Base-by-base conservation (phyloP, 2,797 vertebrate genomes). In the Chelon auratus region DNA sequence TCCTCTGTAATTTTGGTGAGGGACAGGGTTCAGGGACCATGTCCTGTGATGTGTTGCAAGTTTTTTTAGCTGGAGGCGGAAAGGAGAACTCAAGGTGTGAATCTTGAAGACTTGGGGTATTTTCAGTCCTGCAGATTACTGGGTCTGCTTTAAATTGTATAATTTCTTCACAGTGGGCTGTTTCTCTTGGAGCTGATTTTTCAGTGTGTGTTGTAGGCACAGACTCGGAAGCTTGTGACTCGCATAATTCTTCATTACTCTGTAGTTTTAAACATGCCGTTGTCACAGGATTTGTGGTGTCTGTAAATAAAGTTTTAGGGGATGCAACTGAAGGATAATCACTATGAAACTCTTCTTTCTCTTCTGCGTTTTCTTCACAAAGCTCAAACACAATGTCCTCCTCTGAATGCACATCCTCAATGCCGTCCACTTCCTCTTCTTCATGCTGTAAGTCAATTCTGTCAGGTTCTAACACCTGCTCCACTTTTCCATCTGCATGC, bases 61-160 rank as follows among this genome's bases (percentile, higher is more conserved):
- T 94, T 87, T 94, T 95, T 79, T 95, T 95, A 1, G 94, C 93
- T 13, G 94, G 94, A 30, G 95, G 93, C 66, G 95, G 93, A 76
- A 92, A 92, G 33, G 94, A 90, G 78, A 84, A 91, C 73, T 95
- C 93, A 15, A 77, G 80, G 56, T 78, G 80, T 43, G 86, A 70
- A 67, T 94, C 85, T 75, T 88, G 86, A 30, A 43, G 48, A 20
- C 40, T 60, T 12, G 82, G 53, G 3, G 72, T 56, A 15, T 80
- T 88, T 42, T 87, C 86, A 79, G 74, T 70, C 52, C 81, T 82
- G 68, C 80, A 77, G 68, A 42, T 62, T 3, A 43, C 45, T 3
- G 82, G 51, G 60, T 91, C 83, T 4, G 62, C 76, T 60, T 88
- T 82, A 60, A 88, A 84, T 30, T 65, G 76, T 77, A 58, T 20